Evolutionary conservation across 2,888 invertebrate species (phyloP), one percentile per base, ranked within the genome.

Genomic region (Falcaria lacertinaria): DNA sequence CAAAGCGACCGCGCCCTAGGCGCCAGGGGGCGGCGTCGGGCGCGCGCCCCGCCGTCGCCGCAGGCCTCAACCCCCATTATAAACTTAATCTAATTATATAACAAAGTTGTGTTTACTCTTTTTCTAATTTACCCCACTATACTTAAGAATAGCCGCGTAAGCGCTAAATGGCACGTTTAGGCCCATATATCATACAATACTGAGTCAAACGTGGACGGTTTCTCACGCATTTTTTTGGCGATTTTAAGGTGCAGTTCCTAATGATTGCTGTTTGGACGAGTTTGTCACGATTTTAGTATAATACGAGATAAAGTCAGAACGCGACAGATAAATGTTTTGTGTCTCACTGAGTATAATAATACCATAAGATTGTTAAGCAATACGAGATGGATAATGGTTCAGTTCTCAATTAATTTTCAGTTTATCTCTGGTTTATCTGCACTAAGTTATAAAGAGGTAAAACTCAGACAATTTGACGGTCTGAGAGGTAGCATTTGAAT

Each of bases 111-210:
- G 87, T 88, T 89, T 89, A 88, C 88, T 81, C 86, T 85, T 83
- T 88, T 86, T 85, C 81, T 86, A 78, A 88, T 86, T 84, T 83
- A 68, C 72, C 62, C 80, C 88, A 81, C 86, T 88, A 88, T 89
- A 87, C 81, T 87, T 89, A 87, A 76, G 77, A 76, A 70, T 80
- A 77, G 80, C 82, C 73, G 83, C 77, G 82, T 80, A 87, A 85
- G 88, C 88, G 89, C 81, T 89, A 89, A 89, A 89, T 88, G 84
- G 86, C 84, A 89, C 85, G 89, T 88, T 89, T 87, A 87, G 69
- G 69, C 78, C 68, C 75, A 87, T 89, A 89, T 89, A 89, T 89
- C 87, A 87, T 80, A 75, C 48, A 65, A 59, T 67, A 66, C 68
- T 71, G 80, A 80, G 87, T 87, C 85, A 87, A 85, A 86, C 84